phyloP scores from a whole-genome alignment of 2,113 vertebrate species.

The Oncorhynchus masou region DNA sequence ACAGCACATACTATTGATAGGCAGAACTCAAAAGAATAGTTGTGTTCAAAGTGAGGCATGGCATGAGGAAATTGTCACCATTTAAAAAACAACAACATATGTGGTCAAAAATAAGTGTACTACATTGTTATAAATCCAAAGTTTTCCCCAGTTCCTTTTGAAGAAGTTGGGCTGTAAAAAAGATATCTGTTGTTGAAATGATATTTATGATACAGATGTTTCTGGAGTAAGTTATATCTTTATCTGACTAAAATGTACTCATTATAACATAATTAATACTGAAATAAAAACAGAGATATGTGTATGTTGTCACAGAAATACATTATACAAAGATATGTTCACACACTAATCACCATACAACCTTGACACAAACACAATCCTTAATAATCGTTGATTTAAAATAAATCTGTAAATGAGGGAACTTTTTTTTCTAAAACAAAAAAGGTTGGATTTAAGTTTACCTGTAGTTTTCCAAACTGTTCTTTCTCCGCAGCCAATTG shows the following conservation, averaged over 20 bases:
- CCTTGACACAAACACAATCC: too few relatives aligned
- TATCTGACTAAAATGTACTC: too few relatives aligned
- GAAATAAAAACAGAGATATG: neutral
- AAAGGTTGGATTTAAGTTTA: constrained; percentile 19
- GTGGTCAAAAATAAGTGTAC: too few relatives aligned
- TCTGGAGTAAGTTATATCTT: neutral
- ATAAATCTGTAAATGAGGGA: too few relatives aligned
- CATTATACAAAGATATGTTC: neutral
- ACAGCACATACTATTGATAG: neutral
- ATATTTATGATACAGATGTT: neutral
- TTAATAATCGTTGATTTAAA: too few relatives aligned
- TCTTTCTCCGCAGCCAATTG: constrained; percentile 73
- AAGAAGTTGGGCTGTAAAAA: neutral
- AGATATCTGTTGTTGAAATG: neutral
- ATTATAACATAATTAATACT: too few relatives aligned
- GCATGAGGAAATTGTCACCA: constrained; percentile 10
- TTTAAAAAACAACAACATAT: neutral
- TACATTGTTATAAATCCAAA: too few relatives aligned
- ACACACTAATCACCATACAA: neutral
- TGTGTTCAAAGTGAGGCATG: neutral
- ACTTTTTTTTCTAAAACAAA: neutral
- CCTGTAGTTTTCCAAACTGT: constrained; percentile 74
- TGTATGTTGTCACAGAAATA: neutral
- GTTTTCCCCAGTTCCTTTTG: too few relatives aligned
- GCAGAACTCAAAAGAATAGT: neutral